Base-by-base conservation (phyloP, 2,797 vertebrate species). In the Falco cherrug region DNA sequence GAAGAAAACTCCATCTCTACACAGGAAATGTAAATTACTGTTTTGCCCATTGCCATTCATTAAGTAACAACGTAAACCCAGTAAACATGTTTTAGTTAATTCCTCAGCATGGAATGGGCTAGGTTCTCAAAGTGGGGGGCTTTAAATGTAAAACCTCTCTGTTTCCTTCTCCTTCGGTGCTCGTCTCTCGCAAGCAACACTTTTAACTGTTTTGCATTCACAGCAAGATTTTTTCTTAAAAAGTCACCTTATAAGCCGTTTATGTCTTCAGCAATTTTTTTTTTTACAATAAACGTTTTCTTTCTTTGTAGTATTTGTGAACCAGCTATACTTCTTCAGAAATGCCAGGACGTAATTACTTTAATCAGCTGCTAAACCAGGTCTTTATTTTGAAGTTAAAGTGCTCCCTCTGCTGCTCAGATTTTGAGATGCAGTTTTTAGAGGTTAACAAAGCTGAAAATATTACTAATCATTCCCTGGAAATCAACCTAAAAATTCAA, bases 381-480 rank as follows among this genome's bases (percentile, higher is more conserved):
- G 48, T 87, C 61, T 92, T 77, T 63, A 89, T 92, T 98, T 96
- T 89, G 78, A 98, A 98, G 98, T 98, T 94, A 95, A 98, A 98
- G 98, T 91, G 96, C 98, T 97, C 99, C 99, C 99, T 98, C 99
- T 99, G 96, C 98, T 98, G 99, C 95, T 94, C 70, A 29, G 25
- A 47, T 37, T 67, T 37, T 67, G 71, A 94, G 68, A 91, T 95
- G 83, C 97, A 97, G 31, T 61, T 84, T 84, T 87, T 47, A 85
- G 59, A 56, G n/a, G 24, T 56, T 54, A 87, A 73, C 45, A 65
- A 92, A 70, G 25, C 53, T 64, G n/a, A 78, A 74, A 87, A 84
- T 25, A 69, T 5, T 74, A 29, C 2, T 3, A 59, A 29, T 43
- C 10, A 29, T 68, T 51, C 37, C 82, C 59, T 60, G 61, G 65